A percentile compares a stretch with the other conserved stretches of the same genome.
Evolutionary conservation across 2,113 vertebrate genomes (phyloP).

Genomic region (Mystacornis crossleyi): DNA sequence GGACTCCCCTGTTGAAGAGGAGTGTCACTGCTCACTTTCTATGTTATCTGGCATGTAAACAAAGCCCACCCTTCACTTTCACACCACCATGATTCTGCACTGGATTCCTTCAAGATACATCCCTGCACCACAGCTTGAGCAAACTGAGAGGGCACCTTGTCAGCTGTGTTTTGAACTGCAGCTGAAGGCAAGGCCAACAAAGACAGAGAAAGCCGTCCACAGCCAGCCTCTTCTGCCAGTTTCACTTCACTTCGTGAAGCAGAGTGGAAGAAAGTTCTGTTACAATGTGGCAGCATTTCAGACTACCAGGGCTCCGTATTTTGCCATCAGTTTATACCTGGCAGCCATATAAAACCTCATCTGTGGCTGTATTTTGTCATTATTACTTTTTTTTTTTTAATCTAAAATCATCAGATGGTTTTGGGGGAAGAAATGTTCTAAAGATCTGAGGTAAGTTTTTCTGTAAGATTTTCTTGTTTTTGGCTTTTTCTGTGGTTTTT

Average conservation of each 20-base stretch:
- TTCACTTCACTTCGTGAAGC: not conserved
- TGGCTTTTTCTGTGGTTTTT: not conserved
- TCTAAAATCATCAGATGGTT: not conserved
- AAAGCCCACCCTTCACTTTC: not conserved
- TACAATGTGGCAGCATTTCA: not conserved
- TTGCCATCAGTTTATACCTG: not conserved
- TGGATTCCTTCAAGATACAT: not conserved
- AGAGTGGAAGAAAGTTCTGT: not conserved
- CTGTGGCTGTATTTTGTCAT: not conserved
- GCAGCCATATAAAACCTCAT: not conserved
- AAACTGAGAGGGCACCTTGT: not conserved
- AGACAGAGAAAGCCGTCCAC: not conserved
- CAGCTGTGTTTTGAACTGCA: not conserved
- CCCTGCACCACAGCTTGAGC: not conserved
- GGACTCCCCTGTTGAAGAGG: not conserved
- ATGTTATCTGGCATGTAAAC: fast-evolving
- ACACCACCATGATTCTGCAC: fast-evolving
- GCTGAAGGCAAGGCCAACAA: not conserved
- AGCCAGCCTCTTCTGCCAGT: not conserved
- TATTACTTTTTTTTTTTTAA: not conserved
- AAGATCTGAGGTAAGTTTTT: not conserved
- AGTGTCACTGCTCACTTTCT: not conserved
- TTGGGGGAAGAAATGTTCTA: not conserved
- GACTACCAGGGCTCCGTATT: not conserved
- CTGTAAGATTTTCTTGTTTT: not conserved